phyloP scores from a whole-genome alignment of 2,888 invertebrate species.

The Acholoe squamosa region DNA sequence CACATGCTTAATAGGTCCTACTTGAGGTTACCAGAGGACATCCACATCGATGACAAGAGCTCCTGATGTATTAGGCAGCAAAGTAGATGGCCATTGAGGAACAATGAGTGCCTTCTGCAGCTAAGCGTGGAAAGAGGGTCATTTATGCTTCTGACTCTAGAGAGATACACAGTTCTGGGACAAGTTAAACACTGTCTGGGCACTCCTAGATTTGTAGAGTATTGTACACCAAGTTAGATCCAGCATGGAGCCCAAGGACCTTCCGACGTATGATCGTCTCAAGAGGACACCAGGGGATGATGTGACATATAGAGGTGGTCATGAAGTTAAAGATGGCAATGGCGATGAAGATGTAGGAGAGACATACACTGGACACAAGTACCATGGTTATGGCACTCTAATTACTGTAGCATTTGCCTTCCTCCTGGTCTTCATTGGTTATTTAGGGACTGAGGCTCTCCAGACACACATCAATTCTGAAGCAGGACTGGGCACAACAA shows the following conservation, averaged over 20 bases:
- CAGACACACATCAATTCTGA: constrained; percentile 43
- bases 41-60: too few relatives aligned
- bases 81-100: too few relatives aligned
- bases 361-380: not conserved
- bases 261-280: not conserved
- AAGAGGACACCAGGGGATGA: not conserved
- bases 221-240: too few relatives aligned
- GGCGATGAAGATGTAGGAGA: not conserved
- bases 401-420: constrained; percentile 31
- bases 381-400: constrained; percentile 35
- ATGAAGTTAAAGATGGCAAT: not conserved
- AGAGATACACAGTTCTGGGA: too few relatives aligned
- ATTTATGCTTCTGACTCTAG: too few relatives aligned
- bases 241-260: not conserved
- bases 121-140: too few relatives aligned
- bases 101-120: too few relatives aligned
- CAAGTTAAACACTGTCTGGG: too few relatives aligned
- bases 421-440: constrained; percentile 37
- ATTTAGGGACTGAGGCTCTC: constrained; percentile 8
- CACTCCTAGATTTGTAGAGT: too few relatives aligned
- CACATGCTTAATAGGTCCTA: too few relatives aligned
- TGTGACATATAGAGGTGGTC: not conserved
- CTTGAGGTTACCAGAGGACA: too few relatives aligned
- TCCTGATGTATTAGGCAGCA: too few relatives aligned
- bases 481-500: not conserved